Percentiles rank a stretch among this genome's conserved stretches.
Conservation (phyloP, 2,888 invertebrate genomes). For the Neoitamus cyanurus region DNA sequence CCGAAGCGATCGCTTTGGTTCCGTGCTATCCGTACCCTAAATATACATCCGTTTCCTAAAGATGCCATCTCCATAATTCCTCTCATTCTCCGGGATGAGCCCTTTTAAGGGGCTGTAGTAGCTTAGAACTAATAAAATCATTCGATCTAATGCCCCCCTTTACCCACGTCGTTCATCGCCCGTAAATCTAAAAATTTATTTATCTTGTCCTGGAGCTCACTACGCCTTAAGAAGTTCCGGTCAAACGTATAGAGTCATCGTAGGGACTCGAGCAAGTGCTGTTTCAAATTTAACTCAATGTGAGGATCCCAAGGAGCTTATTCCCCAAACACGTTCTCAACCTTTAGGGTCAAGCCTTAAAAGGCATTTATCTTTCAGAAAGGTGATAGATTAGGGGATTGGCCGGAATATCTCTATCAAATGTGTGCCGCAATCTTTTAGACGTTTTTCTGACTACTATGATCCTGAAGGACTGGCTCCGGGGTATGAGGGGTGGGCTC, state of each 20-base stretch:
- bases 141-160: neutral
- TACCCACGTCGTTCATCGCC: neutral
- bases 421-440: conserved; percentile 10
- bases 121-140: neutral
- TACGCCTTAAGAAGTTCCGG: neutral
- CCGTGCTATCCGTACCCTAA: neutral
- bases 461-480: neutral
- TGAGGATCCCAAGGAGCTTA: neutral
- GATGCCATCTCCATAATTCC: neutral
- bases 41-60: neutral
- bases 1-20: neutral
- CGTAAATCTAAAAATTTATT: conserved; percentile 12
- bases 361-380: neutral
- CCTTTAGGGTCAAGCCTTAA: conserved; percentile 22
- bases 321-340: conserved; percentile 11
- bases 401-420: conserved; percentile 13
- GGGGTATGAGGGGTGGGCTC: neutral
- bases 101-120: neutral
- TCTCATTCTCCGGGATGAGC: neutral
- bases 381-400: conserved; percentile 28
- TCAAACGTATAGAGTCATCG: neutral
- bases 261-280: neutral
- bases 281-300: neutral
- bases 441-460: neutral
- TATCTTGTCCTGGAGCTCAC: neutral